Percentiles rank a stretch among this genome's conserved stretches.
Conservation (phyloP, 1,140 invertebrate genomes). For the Pteromalus puparum region DNA sequence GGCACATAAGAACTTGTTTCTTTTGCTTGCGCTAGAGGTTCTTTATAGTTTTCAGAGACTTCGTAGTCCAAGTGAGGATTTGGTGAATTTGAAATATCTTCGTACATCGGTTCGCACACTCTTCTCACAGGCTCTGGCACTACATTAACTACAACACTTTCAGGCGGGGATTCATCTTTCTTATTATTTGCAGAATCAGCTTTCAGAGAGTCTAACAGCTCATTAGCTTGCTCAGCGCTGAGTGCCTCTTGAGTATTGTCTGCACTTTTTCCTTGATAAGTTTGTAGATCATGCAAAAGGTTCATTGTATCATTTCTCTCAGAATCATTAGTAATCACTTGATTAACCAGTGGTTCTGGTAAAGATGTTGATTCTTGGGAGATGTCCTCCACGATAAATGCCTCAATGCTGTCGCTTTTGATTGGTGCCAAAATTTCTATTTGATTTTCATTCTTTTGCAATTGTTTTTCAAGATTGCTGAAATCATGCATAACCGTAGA, state of each 20-base stretch:
- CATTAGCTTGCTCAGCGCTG: neutral
- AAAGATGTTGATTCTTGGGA: neutral
- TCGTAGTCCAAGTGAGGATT: slow-evolving; percentile 28
- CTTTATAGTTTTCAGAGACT: slow-evolving; percentile 9
- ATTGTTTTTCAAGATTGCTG: slow-evolving; percentile 35
- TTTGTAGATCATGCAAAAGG: slow-evolving; percentile 4
- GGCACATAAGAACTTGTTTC: neutral
- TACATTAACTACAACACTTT: neutral
- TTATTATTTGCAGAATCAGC: neutral
- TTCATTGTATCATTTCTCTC: neutral
- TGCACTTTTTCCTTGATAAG: neutral
- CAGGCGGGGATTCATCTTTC: neutral
- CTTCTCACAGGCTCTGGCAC: slow-evolving; percentile 19
- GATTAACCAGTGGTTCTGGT: neutral
- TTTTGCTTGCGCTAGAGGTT: neutral
- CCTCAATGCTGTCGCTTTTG: neutral
- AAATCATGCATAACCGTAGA: slow-evolving; percentile 28
- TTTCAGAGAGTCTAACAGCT: neutral
- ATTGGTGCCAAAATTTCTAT: slow-evolving; percentile 20
- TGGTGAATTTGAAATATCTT: slow-evolving; percentile 45
- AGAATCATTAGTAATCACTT: neutral
- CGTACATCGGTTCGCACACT: slow-evolving; percentile 23
- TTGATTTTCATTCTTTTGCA: slow-evolving; percentile 34
- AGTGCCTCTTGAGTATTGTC: slow-evolving; percentile 3
- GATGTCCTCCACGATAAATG: neutral